phyloP scores from a whole-genome alignment of 2,888 invertebrate genomes.

The Crioceris asparagi region DNA sequence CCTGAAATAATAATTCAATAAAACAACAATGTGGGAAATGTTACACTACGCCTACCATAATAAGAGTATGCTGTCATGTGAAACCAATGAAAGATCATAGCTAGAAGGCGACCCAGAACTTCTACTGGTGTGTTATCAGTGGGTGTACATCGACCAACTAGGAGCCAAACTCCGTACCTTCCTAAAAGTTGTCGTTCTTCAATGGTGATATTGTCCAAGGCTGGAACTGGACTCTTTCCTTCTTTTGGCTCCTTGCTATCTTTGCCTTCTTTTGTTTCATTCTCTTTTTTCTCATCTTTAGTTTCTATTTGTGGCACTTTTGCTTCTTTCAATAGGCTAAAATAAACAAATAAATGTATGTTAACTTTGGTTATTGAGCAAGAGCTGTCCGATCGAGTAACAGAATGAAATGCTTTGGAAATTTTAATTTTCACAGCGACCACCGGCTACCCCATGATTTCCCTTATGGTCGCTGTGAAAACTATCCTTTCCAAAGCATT shows the following conservation, averaged over 20 bases:
- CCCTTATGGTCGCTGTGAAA: too few species aligned
- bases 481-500: too few species aligned
- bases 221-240: slow-evolving; percentile 37
- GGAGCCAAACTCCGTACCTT: slow-evolving; percentile 93
- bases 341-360: too few species aligned
- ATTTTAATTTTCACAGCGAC: too few species aligned
- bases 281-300: slow-evolving; percentile 38
- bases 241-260: slow-evolving; percentile 25
- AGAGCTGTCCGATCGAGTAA: too few species aligned
- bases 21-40: too few species aligned
- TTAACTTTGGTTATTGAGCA: too few species aligned
- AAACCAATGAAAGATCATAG: slow-evolving; percentile 99
- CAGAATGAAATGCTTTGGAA: too few species aligned
- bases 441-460: too few species aligned
- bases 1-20: slow-evolving; percentile 42
- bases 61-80: slow-evolving; percentile 95
- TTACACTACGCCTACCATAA: slow-evolving; percentile 79
- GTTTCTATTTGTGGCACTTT: slow-evolving; percentile 64
- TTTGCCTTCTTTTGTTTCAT: slow-evolving; percentile 20
- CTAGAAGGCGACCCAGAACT: slow-evolving; percentile 79
- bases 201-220: slow-evolving; percentile 59
- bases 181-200: slow-evolving; percentile 86
- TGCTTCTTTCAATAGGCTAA: slow-evolving; percentile 84
- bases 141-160: slow-evolving; percentile 86
- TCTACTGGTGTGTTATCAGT: slow-evolving; percentile 66